Conservation (phyloP, 2,888 invertebrate species). For the Selenia dentaria region DNA sequence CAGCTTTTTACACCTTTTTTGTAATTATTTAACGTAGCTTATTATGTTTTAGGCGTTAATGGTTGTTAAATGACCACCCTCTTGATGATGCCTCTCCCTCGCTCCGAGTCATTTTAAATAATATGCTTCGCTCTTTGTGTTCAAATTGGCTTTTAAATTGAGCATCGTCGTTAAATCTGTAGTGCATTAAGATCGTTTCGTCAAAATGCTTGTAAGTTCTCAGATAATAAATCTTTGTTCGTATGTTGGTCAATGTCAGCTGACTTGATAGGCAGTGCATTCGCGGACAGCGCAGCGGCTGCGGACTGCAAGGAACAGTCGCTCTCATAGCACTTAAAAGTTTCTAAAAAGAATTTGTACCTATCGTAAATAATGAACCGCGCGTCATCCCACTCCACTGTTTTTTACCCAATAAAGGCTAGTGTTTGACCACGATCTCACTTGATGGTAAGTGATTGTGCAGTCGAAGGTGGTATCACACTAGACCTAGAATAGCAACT, state of each 20-base stretch:
- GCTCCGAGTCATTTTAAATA: slow-evolving; percentile 52
- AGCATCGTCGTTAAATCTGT: slow-evolving; percentile 48
- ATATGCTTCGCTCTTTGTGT: slow-evolving; percentile 48
- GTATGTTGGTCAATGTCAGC: slow-evolving; percentile 27
- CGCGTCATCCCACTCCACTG: too few species aligned
- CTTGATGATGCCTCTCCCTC: slow-evolving; percentile 59
- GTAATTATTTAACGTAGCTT: slow-evolving; percentile 74
- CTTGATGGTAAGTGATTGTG: too few species aligned
- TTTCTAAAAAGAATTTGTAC: too few species aligned
- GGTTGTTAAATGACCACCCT: slow-evolving; percentile 73
- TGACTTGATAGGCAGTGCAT: slow-evolving; percentile 33
- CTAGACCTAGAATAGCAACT: too few species aligned
- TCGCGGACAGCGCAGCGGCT: slow-evolving; percentile 17
- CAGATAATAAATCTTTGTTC: slow-evolving; percentile 35
- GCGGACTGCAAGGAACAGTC: slow-evolving; percentile 19
- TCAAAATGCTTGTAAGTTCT: slow-evolving; percentile 30
- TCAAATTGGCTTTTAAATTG: slow-evolving; percentile 56
- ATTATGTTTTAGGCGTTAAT: slow-evolving; percentile 78
- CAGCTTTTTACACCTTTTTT: slow-evolving; percentile 75
- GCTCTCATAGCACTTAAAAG: too few species aligned
- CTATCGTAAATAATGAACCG: too few species aligned
- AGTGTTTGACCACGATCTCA: too few species aligned
- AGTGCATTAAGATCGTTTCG: slow-evolving; percentile 23
- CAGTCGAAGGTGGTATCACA: too few species aligned
- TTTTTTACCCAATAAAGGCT: too few species aligned